Base-by-base conservation (phyloP, 2,888 invertebrate genomes). In the Siphlonurus alternatus region DNA sequence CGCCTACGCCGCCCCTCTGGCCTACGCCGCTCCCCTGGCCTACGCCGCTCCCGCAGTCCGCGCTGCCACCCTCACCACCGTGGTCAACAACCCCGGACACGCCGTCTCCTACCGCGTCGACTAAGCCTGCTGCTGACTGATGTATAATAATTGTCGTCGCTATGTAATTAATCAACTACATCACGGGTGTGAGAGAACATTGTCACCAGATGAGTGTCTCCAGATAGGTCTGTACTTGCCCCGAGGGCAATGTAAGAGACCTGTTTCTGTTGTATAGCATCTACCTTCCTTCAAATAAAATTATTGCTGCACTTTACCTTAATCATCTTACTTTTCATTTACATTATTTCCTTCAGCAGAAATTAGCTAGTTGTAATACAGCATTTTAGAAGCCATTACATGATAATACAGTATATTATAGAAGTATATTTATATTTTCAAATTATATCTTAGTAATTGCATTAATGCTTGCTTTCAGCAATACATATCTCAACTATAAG, bases 41-140 rank as follows among this genome's bases (percentile, higher is more conserved):
- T 5, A 10, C 15, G 38, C 38, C 38, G 69, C 70, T 65, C 67
- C 69, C 61, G 67, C 69, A 15, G 68, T 71, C 63, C 69, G 72
- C 51, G 71, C 70, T 60, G 74, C 73, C 64, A 72, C 72, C 63
- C 71, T 74, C 65, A 75, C 75, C 70, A 72, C 72, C 65, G 71
- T 76, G 61, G 72, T 74, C 70, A 74, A 76, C 73, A 76, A 71
- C 70, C 76, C 77, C 63, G 76, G 75, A 66, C 75, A 76, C 70
- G 76, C 76, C 64, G 72, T 75, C 66, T 73, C 74, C 62, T 76
- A 76, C 74, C 70, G 74, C 63, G 72, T 76, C 68, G 74, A 75
- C 71, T 74, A 73, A 71, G 64, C 65, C n/a, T 5, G 23, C 3
- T 7, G 19, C 18, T 20, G 25, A 51, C 53, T 53, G 2, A 63